Base-by-base conservation (phyloP, 2,113 vertebrate genomes). In the Brienomyrus longianalis region DNA sequence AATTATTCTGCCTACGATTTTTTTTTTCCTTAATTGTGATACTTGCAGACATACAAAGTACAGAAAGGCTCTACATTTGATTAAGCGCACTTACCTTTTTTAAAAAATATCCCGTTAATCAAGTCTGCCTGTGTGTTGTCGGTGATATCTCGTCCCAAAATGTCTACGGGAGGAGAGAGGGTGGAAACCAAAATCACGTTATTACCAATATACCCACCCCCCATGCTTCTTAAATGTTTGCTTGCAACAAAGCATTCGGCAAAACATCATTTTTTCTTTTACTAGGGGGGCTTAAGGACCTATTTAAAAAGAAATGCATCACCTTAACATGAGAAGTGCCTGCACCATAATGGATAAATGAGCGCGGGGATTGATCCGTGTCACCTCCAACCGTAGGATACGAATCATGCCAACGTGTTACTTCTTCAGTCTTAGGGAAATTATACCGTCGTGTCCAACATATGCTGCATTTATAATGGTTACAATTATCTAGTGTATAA, bases 91-190 rank as follows among this genome's bases (percentile, higher is more conserved):
- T 95, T 94, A 96, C 95, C 96, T 95, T 94, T 88, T 87, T 90
- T 5, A 35, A 93, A 21, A 95, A 93, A 93, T 93, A 94, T 94
- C 93, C 92, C 93, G 90, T 94, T 95, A 95, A 96, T 96, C 96
- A 96, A 95, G 96, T 96, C 91, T 96, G 96, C 90, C 93, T 93
- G 94, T 94, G 93, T 89, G 95, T 91, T 86, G 93, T 95, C 92
- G 94, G 95, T 77, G 95, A 95, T 93, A 95, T 89, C 88, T 94
- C 95, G 92, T 96, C 94, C 95, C 95, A 95, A 94, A 93, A 94
- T 94, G 93, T 96, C 96, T 96, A 93, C 9, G 74, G 74, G 74
- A 95, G 93, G 90, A 91, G 86, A 70, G 89, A 86, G 86, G 50
- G 54, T 51, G 27, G 43, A 88, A 62, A 62, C 50, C 39, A 88